phyloP scores from a whole-genome alignment of 2,113 vertebrate species.

The Okapia johnstoni region DNA sequence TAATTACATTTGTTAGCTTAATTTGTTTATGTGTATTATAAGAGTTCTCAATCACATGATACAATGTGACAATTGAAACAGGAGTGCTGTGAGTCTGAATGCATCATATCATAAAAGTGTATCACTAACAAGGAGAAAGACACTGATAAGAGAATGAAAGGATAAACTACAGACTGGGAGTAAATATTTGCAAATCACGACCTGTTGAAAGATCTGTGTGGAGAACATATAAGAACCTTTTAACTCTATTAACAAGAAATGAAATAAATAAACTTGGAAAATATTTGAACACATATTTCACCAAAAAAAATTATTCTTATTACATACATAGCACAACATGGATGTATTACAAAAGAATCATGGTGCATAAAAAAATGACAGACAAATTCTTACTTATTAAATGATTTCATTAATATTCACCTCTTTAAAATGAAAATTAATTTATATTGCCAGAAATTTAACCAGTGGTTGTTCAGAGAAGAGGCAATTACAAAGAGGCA shows the following conservation, averaged over 20 bases:
- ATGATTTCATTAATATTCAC: background rate
- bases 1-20: background rate
- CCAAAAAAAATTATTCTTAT: background rate
- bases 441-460: background rate
- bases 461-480: background rate
- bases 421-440: background rate
- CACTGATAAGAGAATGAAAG: background rate
- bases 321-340: background rate
- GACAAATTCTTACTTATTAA: background rate
- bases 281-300: background rate
- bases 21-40: background rate
- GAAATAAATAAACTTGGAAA: background rate
- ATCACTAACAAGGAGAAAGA: background rate
- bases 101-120: background rate
- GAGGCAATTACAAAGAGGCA: background rate
- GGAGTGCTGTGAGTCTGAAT: background rate
- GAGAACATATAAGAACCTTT: background rate
- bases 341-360: background rate
- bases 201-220: background rate
- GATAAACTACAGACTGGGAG: background rate
- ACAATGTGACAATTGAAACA: background rate
- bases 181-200: background rate
- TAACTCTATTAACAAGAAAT: background rate
- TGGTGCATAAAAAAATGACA: background rate
- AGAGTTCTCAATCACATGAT: background rate